phyloP scores from a whole-genome alignment of 2,113 vertebrate species.

The Herpailurus yagouaroundi region DNA sequence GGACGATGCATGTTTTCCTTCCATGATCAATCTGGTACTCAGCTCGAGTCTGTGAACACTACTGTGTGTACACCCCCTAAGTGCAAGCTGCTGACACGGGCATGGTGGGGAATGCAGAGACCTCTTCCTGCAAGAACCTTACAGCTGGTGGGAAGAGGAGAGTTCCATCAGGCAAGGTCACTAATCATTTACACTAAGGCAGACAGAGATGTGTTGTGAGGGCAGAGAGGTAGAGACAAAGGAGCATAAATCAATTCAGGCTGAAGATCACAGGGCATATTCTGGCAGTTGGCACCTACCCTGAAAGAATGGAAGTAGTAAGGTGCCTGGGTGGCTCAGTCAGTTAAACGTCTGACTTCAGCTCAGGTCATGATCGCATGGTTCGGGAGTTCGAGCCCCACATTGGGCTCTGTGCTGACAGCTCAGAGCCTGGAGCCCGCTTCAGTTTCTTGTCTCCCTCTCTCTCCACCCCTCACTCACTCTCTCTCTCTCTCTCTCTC shows the following conservation, averaged over 20 bases:
- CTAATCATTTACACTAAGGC: background rate
- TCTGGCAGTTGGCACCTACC: background rate
- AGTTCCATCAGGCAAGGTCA: background rate
- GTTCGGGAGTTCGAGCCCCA: no score
- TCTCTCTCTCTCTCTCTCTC: no score
- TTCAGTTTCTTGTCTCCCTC: no score
- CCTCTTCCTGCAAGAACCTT: background rate
- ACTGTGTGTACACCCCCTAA: background rate
- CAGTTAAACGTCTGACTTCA: no score
- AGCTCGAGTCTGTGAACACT: background rate
- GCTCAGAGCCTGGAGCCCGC: no score
- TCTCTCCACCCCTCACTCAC: no score
- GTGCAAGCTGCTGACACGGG: no score
- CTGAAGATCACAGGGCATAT: rapidly evolving
- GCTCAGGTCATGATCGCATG: no score
- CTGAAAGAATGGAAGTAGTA: background rate
- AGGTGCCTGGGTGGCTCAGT: no score
- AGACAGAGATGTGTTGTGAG: background rate
- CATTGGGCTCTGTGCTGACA: no score
- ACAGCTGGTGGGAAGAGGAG: background rate
- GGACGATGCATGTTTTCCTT: rapidly evolving
- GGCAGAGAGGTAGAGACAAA: background rate
- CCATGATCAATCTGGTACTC: background rate
- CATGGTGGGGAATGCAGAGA: background rate
- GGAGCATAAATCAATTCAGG: background rate